These are phyloP conservation scores for Natrix natrix DNA, from an alignment of 2,797 vertebrate species.

Conservation along the genomic window DNA sequence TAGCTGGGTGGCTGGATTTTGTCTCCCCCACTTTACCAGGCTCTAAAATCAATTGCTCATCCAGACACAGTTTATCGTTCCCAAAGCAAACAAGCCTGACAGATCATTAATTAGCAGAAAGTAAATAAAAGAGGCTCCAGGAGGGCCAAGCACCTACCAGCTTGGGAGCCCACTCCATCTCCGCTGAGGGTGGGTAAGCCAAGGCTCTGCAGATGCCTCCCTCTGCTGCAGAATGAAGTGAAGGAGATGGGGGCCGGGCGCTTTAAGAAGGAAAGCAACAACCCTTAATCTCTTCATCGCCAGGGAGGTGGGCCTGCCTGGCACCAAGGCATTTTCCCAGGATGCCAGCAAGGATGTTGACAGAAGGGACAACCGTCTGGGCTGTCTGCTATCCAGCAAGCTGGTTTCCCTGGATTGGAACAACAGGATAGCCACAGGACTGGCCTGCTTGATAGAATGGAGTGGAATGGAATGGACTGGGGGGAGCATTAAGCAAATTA, in stretches of 20 bases:
- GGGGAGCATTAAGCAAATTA: neutral
- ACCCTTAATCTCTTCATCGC: conserved; percentile 23
- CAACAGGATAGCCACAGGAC: neutral
- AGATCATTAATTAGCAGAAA: conserved; percentile 56
- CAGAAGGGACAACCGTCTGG: conserved; percentile 65
- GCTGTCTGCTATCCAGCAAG: conserved; percentile 57
- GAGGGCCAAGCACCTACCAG: conserved; percentile 66
- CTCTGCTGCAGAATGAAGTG: conserved; percentile 54
- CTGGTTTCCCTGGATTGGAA: neutral
- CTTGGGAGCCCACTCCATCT: conserved; percentile 69
- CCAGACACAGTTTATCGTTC: conserved; percentile 44
- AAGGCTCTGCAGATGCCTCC: conserved; percentile 50
- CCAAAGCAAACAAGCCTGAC: conserved; percentile 64
- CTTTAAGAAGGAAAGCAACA: conserved; percentile 67
- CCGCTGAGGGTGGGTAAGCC: conserved; percentile 13
- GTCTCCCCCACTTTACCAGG: neutral
- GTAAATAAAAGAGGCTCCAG: conserved; percentile 27
- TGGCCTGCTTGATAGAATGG: conserved; percentile 26
- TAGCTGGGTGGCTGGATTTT: conserved; percentile 6
- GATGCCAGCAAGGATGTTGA: conserved; percentile 68
- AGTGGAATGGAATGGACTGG: conserved; percentile 37
- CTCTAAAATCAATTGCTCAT: neutral
- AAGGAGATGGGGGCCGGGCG: conserved; percentile 45
- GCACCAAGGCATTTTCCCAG: conserved; percentile 50
- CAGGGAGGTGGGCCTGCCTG: conserved; percentile 59